Conservation (phyloP, 2,888 invertebrate genomes). For the Aphodius granarius region DNA sequence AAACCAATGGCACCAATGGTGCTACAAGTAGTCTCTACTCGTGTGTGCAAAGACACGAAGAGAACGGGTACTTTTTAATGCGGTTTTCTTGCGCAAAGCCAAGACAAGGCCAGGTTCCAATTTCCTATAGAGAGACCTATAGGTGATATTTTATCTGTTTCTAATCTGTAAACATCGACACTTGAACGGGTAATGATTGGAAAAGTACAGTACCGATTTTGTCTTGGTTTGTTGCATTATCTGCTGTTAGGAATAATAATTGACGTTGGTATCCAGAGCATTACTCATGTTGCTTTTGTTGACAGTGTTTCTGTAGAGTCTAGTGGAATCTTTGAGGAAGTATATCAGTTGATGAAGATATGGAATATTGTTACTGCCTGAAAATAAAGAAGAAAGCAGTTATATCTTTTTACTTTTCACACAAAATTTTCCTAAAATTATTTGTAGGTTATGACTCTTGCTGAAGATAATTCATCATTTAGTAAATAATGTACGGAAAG, state of each 20-base stretch:
- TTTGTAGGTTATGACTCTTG: no score
- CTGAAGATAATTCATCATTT: no score
- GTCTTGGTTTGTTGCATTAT: neutral
- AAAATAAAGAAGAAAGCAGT: neutral
- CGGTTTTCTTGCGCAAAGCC: neutral
- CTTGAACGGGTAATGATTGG: neutral
- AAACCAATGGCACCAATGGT: neutral
- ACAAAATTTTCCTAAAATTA: no score
- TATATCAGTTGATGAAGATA: neutral
- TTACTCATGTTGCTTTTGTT: neutral
- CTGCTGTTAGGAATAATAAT: neutral
- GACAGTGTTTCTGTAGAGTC: neutral
- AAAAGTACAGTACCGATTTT: neutral
- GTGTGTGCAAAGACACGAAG: neutral
- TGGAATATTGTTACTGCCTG: neutral
- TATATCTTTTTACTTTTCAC: no score
- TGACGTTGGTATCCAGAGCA: neutral
- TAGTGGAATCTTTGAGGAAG: neutral
- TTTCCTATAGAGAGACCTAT: neutral
- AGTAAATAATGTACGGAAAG: no score
- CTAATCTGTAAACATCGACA: neutral
- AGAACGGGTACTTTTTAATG: neutral
- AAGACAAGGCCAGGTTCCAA: neutral
- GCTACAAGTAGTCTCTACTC: no score
- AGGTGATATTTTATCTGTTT: neutral